Conservation (phyloP, 2,113 vertebrate genomes). For the Sphaerodactylus townsendi region DNA sequence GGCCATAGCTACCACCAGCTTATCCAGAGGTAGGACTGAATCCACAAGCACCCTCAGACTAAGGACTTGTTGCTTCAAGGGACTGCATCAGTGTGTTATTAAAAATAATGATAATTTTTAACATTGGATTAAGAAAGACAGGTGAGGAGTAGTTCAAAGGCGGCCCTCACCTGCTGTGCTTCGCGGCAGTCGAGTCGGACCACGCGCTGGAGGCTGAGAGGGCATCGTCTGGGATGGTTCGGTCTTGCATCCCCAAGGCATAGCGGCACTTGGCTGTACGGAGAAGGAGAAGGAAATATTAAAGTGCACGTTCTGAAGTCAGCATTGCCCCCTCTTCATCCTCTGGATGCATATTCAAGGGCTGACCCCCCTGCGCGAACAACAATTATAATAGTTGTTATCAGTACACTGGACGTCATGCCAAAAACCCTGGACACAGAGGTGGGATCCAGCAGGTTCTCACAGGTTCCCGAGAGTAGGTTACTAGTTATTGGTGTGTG, state of each 20-base stretch:
- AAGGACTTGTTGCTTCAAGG: too few species aligned
- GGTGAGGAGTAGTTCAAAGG: background rate
- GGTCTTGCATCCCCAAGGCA: constrained; percentile 94
- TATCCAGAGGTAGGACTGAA: too few species aligned
- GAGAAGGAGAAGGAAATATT: background rate
- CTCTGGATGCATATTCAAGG: background rate
- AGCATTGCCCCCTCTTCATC: background rate
- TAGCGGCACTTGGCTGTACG: constrained; percentile 87
- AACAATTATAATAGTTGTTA: too few species aligned
- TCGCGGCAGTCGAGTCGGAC: constrained; percentile 93
- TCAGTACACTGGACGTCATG: too few species aligned
- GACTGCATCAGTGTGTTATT: too few species aligned
- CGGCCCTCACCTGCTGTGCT: constrained; percentile 84
- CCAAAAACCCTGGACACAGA: too few species aligned
- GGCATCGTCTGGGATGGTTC: constrained; percentile 87
- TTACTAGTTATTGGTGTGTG: too few species aligned
- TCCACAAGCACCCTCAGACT: too few species aligned
- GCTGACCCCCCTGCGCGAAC: background rate
- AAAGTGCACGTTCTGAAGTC: background rate
- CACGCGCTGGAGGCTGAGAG: constrained; percentile 91
- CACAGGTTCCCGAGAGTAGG: too few species aligned
- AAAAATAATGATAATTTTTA: too few species aligned
- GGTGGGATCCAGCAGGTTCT: too few species aligned
- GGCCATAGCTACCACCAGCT: too few species aligned
- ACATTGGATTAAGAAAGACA: background rate